Evolutionary conservation across 2,888 invertebrate species (phyloP).

Genomic region (Callosobruchus maculatus): DNA sequence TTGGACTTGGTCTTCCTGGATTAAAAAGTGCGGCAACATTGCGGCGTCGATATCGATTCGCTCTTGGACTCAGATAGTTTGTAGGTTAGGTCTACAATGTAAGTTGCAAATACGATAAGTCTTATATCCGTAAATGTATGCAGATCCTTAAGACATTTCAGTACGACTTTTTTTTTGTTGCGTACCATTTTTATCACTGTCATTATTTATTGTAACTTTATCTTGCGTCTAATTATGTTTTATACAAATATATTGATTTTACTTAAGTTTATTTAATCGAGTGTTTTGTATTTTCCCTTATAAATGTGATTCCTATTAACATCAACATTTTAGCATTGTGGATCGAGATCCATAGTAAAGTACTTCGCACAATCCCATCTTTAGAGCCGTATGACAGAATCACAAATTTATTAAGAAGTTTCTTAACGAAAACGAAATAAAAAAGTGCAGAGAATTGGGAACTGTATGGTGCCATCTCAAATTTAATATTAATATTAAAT

Average conservation of each 20-base stretch:
- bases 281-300: not conserved
- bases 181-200: constrained; percentile 2
- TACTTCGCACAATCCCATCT: too few relatives aligned
- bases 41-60: not conserved
- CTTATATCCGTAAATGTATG: constrained; percentile 46
- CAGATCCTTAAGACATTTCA: constrained; percentile 41
- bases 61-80: constrained; percentile 43
- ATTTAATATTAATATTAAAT: too few relatives aligned
- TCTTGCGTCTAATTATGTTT: not conserved
- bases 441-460: too few relatives aligned
- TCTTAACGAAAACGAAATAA: too few relatives aligned
- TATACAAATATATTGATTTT: not conserved
- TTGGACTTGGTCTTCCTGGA: constrained; percentile 16
- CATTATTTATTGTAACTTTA: constrained; percentile 2
- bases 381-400: too few relatives aligned
- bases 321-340: too few relatives aligned
- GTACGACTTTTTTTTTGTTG: not conserved
- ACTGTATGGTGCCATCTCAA: too few relatives aligned
- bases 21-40: not conserved
- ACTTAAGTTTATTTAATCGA: not conserved
- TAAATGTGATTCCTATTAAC: too few relatives aligned
- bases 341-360: too few relatives aligned
- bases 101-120: constrained; percentile 41
- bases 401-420: too few relatives aligned
- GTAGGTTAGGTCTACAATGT: constrained; percentile 46